Percentiles rank a stretch among this genome's conserved stretches.
Conservation (phyloP, 1,140 invertebrate species). For the Temnothorax curvispinosus region DNA sequence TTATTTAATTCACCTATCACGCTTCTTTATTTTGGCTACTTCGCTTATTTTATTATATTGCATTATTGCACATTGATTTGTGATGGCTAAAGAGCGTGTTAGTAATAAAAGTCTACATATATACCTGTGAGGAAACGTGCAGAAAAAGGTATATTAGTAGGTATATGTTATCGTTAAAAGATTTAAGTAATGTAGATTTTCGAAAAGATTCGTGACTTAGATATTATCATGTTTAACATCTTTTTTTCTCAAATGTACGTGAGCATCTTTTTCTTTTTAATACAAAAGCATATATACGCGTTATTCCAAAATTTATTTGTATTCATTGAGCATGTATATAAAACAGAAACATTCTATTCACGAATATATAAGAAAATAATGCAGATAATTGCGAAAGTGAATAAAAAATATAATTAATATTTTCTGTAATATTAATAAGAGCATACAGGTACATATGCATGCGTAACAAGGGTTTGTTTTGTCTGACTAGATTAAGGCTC, state of each 20-base stretch:
- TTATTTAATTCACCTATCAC: conserved; percentile 53
- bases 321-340: conserved; percentile 20
- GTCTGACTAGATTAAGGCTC: not conserved
- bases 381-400: not conserved
- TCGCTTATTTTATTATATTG: conserved; percentile 55
- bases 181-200: not conserved
- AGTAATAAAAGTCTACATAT: not conserved
- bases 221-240: not conserved
- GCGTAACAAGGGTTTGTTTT: not conserved
- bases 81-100: not conserved
- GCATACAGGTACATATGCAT: not conserved
- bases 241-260: not conserved
- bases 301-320: not conserved
- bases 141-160: not conserved
- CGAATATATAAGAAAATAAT: conserved; percentile 14
- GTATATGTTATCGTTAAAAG: not conserved
- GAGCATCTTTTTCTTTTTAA: not conserved
- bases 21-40: conserved; percentile 58
- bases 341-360: not conserved
- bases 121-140: not conserved
- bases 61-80: conserved; percentile 50
- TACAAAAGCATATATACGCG: not conserved
- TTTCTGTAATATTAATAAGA: not conserved
- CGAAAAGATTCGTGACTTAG: not conserved
- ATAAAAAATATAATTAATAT: conserved; percentile 9